phyloP scores from a whole-genome alignment of 2,888 invertebrate genomes.

The Unio delphinus region DNA sequence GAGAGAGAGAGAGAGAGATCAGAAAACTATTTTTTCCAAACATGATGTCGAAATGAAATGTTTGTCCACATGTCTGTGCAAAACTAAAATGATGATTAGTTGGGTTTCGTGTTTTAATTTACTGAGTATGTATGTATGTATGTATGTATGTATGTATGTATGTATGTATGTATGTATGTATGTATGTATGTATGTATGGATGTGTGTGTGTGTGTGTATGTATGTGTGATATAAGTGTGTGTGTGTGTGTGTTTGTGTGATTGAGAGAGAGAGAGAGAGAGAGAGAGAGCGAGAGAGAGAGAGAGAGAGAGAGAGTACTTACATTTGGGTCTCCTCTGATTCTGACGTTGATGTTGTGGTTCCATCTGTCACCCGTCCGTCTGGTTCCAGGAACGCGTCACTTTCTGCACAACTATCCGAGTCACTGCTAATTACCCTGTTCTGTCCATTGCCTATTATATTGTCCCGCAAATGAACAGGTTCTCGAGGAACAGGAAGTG shows the following conservation, averaged over 20 bases:
- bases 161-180: no score
- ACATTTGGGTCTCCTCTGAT: conserved; percentile 52
- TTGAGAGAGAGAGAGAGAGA: background rate
- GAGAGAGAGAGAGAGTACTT: conserved; percentile 7
- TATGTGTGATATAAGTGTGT: no score
- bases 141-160: no score
- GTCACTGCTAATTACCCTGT: conserved; percentile 38
- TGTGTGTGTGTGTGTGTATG: no score
- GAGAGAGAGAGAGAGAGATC: no score
- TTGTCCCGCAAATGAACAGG: background rate
- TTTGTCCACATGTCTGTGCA: no score
- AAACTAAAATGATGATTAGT: no score
- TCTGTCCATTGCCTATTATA: conserved; percentile 9
- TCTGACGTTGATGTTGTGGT: conserved; percentile 40
- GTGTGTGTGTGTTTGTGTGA: background rate
- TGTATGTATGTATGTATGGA: no score
- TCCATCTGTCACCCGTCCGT: conserved; percentile 37
- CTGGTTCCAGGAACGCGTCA: conserved; percentile 25
- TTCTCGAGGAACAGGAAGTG: background rate
- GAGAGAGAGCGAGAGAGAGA: background rate
- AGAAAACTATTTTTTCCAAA: no score
- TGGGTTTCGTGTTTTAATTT: no score
- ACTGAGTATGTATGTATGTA: no score
- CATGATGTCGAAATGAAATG: no score
- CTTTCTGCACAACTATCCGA: conserved; percentile 47